These are phyloP conservation scores for Nasua narica DNA, from an alignment of 2,797 vertebrate species.

Conservation along the genomic window DNA sequence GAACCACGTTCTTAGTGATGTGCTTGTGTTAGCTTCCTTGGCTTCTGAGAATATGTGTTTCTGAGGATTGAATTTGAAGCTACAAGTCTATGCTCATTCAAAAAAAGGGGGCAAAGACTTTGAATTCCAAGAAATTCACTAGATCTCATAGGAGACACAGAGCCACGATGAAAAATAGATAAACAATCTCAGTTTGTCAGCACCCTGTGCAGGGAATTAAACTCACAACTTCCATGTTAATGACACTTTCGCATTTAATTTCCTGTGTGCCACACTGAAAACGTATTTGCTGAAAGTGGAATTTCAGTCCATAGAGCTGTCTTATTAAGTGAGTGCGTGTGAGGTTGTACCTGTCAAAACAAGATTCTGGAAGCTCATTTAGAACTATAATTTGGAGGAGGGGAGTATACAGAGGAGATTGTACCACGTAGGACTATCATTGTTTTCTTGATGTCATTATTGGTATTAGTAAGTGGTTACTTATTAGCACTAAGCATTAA, in stretches of 20 bases:
- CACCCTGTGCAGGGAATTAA: slow-evolving; percentile 36
- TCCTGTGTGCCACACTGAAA: slow-evolving; percentile 11
- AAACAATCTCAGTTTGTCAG: slow-evolving; percentile 14
- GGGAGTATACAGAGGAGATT: neutral
- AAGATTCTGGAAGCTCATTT: slow-evolving; percentile 19
- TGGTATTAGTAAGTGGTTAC: neutral
- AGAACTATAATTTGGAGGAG: slow-evolving; percentile 29
- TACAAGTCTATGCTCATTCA: neutral
- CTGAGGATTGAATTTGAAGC: neutral
- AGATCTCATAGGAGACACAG: neutral
- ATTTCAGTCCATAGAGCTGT: slow-evolving; percentile 45
- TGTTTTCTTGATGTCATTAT: slow-evolving; percentile 7
- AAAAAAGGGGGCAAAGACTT: neutral
- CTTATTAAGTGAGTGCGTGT: neutral
- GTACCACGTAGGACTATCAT: neutral
- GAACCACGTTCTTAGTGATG: neutral
- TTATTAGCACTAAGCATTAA: slow-evolving; percentile 46
- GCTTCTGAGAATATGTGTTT: neutral
- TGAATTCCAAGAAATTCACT: neutral
- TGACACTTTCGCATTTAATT: slow-evolving; percentile 46
- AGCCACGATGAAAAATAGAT: slow-evolving; percentile 28
- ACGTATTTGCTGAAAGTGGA: slow-evolving; percentile 19
- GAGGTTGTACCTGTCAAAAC: slow-evolving; percentile 26
- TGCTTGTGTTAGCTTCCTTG: neutral
- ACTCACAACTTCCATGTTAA: slow-evolving; percentile 22